Percentiles rank a stretch among this genome's conserved stretches.
These are phyloP conservation scores for Ficedula albicollis DNA, from an alignment of 2,797 vertebrate species.

Conservation along the genomic window DNA sequence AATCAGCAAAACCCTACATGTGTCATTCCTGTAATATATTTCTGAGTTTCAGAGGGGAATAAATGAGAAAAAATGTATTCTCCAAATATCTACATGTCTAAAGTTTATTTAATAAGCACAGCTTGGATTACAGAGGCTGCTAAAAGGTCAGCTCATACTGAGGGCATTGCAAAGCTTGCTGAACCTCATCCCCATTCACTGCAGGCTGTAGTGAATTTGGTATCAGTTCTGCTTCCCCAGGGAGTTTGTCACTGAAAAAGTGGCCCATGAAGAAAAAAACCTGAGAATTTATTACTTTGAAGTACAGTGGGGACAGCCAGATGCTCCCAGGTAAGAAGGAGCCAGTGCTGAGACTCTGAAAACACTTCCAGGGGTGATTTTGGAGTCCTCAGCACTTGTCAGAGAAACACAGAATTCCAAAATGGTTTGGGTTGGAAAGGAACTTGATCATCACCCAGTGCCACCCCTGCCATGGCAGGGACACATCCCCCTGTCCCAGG, in stretches of 20 bases:
- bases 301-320: not conserved
- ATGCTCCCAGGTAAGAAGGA: not conserved
- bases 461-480: not conserved
- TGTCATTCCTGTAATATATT: not conserved
- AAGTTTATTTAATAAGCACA: not conserved
- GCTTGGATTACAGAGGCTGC: not conserved
- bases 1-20: not conserved
- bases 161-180: not conserved
- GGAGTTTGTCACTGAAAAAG: not conserved
- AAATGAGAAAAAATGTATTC: not conserved
- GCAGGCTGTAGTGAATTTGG: not conserved
- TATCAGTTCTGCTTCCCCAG: not conserved
- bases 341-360: not conserved
- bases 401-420: not conserved
- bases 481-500: not conserved
- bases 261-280: not conserved
- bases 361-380: not conserved
- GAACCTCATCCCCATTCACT: not conserved
- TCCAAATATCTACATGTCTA: not conserved
- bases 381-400: not conserved
- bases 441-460: accelerated
- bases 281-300: not conserved
- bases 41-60: not conserved
- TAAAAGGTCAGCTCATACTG: not conserved
- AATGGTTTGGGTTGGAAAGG: not conserved